Base-by-base conservation (phyloP, 2,888 invertebrate species). In the Rotaria socialis region DNA sequence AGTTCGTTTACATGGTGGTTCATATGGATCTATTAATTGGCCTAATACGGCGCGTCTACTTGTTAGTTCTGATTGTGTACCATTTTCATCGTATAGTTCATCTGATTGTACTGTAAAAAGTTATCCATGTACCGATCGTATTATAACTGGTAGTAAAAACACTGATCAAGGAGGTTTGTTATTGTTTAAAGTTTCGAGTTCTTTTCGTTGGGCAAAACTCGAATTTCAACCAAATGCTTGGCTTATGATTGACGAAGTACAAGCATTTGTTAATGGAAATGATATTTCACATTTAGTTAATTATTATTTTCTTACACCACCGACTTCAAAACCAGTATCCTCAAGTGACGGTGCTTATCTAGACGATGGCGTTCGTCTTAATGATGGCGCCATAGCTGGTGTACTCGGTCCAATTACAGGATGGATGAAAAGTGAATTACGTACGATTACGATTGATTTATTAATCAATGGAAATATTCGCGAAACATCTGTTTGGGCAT, bases 161-260 rank as follows among this genome's bases (percentile, higher is more conserved):
- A 41, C 22, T 8, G 47, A 75, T 75, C 75, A 75, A 75, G 75
- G 41, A 0, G 75, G 75, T 47, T 10, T 43, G 7, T 24, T 75
- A 47, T 75, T 24, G 8, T 75, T 75, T 47, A 75, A 43, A 41
- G 43, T 75, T 75, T 41, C 75, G 7, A 75, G 47, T 24, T 43
- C 47, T 75, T 8, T 75, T 43, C 75, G 75, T 41, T 75, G 75
- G 75, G 75, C 75, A 75, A 75, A 43, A 47, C 24, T 75, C 10
- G 75, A 75, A 22, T 41, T 75, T 43, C 43, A 43, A 47, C 8
- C 75, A 7, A 75, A 41, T 43, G 75, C n/a, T 75, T 75, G 75
- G 75, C 11, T 75, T 8, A 75, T 75, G 75, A 43, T 75, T 11
- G 75, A 75, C 47, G 75, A 75, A 75, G 24, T 75, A 43, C 75